phyloP scores from a whole-genome alignment of 2,888 invertebrate species.

The Vannuccia rotundouncinata region DNA sequence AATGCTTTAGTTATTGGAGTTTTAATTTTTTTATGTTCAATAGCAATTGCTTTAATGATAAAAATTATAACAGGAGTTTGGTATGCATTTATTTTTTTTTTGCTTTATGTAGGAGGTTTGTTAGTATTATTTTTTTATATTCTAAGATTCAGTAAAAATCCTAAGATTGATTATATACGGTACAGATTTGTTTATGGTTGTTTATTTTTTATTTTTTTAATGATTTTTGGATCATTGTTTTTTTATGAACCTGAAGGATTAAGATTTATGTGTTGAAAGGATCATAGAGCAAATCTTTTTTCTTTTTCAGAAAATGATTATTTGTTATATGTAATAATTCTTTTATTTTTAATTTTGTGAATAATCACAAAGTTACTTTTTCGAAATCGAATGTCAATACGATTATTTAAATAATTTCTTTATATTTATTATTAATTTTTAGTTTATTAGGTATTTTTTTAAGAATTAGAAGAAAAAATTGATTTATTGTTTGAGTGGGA shows the following conservation, averaged over 20 bases:
- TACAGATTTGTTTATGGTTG: slow-evolving; percentile 57
- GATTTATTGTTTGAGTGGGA: slow-evolving; percentile 41
- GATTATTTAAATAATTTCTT: background rate
- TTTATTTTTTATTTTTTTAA: slow-evolving; percentile 61
- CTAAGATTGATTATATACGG: background rate
- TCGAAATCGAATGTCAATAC: background rate
- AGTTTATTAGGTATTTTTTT: background rate
- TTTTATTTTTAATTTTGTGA: slow-evolving; percentile 55
- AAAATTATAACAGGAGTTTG: background rate
- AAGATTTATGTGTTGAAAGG: no score
- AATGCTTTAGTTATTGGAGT: background rate
- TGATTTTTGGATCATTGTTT: slow-evolving; percentile 43
- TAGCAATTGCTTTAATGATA: background rate
- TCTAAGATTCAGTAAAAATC: background rate
- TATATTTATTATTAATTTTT: background rate
- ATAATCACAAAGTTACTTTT: slow-evolving; percentile 10
- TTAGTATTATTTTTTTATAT: slow-evolving; percentile 33
- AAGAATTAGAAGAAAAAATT: slow-evolving; percentile 35
- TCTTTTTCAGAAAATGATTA: slow-evolving; percentile 63
- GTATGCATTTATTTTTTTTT: slow-evolving; percentile 26
- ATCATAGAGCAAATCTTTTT: slow-evolving; percentile 64
- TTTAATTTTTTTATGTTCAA: background rate
- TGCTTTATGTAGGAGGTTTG: slow-evolving; percentile 25
- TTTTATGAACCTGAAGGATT: background rate
- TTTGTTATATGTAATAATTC: slow-evolving; percentile 61